Evolutionary conservation across 1,140 invertebrate genomes (phyloP), one percentile per base, ranked within the genome.

Genomic region (Dendroctonus ponderosae): DNA sequence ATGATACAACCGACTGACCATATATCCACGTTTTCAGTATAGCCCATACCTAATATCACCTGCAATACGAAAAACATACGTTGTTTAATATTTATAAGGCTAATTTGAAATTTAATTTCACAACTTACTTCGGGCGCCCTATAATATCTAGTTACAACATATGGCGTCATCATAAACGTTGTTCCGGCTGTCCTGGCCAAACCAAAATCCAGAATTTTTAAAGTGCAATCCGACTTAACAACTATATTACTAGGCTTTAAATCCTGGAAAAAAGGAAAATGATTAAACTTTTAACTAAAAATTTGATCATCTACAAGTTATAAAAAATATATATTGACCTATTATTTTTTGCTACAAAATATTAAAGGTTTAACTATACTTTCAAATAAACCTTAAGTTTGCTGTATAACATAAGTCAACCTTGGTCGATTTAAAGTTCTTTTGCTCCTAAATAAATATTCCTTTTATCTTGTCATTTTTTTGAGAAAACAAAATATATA

Each of bases 1-100:
- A 99, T 99, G 73, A 99, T 99, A 82, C 98, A 99, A 12, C 98
- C 98, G 46, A 99, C 97, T 26, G 95, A 98, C 98, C 98, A 99
- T 71, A 99, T 98, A 82, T 99, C 98, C 68, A 99, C 97, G 81
- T 99, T 99, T 77, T 98, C 96, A 75, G 93, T 97, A 82, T 99
- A 99, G 0, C 96, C 96, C 96, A 99, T 99, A 48, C 97, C 97
- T 48, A 99, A 85, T 78, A 96, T 98, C 12, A 98, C 96, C 66
- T 67, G 38, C 40, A 60, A 65, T 43, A 52, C 0, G 8, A 52
- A 52, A n/a, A n/a, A n/a, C 9, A 52, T n/a, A 1, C 11, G 15
- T 26, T 52, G 26, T 26, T 26, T 26, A 26, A 26, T 26, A 26
- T 26, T 46, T 46, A 46, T 2, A 5, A 2, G 8, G 8, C 5